These are phyloP conservation scores for Campylomormyrus tamandua DNA, from an alignment of 2,113 vertebrate genomes.

Conservation along the genomic window DNA sequence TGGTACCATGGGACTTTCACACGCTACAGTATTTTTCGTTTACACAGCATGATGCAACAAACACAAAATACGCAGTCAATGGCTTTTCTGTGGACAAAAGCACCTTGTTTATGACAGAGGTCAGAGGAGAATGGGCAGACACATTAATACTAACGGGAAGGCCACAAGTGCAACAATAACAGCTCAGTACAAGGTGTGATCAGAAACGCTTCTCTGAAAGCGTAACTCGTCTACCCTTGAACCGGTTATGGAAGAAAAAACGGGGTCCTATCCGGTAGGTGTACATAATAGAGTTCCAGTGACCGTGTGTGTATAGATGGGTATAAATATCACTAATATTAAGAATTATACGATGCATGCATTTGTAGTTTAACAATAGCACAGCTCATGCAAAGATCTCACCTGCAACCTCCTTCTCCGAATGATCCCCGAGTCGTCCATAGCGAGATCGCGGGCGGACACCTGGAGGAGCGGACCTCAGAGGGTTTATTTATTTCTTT, in stretches of 20 bases:
- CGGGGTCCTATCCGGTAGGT: background rate
- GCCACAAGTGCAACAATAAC: background rate
- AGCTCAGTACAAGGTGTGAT: background rate
- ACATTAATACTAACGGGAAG: background rate
- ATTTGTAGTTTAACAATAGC: background rate
- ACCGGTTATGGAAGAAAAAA: background rate
- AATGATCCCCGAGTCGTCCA: slow-evolving; percentile 71
- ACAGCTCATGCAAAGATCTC: slow-evolving; percentile 33
- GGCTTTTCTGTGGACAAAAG: background rate
- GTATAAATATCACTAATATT: background rate
- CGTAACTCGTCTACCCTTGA: background rate
- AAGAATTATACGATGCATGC: background rate
- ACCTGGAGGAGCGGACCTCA: slow-evolving; percentile 21
- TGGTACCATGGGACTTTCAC: background rate
- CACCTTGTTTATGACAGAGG: background rate
- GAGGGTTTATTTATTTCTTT: background rate
- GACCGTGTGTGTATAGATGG: background rate
- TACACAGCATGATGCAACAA: background rate
- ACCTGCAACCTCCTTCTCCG: slow-evolving; percentile 67
- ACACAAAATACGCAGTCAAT: background rate
- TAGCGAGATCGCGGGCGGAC: slow-evolving; percentile 29
- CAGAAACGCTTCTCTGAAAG: background rate
- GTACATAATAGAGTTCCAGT: background rate
- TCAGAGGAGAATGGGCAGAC: background rate
- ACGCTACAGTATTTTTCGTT: background rate